Conservation (phyloP, 2,888 invertebrate species). For the Cecidostiba fungosa region DNA sequence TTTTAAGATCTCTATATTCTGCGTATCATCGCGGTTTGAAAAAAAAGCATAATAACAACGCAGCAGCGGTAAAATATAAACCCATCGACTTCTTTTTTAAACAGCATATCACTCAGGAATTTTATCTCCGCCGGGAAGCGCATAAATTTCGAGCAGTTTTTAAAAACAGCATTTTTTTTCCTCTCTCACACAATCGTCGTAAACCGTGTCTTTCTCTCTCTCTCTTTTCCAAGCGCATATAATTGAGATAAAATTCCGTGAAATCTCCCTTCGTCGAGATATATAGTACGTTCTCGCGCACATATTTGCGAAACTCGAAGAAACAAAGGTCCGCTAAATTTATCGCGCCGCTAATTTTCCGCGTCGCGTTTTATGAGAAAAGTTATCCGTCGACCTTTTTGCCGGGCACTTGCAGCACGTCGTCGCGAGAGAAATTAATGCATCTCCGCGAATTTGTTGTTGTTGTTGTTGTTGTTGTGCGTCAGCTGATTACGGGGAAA, state of each 20-base stretch:
- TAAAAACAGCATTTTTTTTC: background rate
- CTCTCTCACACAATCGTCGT: too few species aligned
- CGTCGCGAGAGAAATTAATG: constrained; percentile 9
- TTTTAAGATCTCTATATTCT: background rate
- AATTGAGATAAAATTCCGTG: constrained; percentile 11
- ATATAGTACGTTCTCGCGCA: too few species aligned
- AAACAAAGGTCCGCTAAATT: constrained; percentile 22
- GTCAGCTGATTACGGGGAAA: background rate
- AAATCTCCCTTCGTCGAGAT: background rate
- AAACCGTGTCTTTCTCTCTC: background rate
- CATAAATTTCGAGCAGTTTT: background rate
- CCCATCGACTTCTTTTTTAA: background rate
- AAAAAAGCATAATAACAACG: background rate
- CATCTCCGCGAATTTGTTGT: background rate
- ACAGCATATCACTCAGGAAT: background rate
- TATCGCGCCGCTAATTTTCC: constrained; percentile 38
- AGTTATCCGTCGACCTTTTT: constrained; percentile 31
- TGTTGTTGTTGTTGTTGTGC: background rate
- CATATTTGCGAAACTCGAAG: constrained; percentile 24
- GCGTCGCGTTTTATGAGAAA: constrained; percentile 46
- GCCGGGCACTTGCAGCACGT: background rate
- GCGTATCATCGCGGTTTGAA: background rate
- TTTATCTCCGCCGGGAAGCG: background rate
- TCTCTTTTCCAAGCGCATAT: background rate
- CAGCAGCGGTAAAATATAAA: background rate